Conservation (phyloP, 2,113 vertebrate species). For the Leptocoma aspasia region DNA sequence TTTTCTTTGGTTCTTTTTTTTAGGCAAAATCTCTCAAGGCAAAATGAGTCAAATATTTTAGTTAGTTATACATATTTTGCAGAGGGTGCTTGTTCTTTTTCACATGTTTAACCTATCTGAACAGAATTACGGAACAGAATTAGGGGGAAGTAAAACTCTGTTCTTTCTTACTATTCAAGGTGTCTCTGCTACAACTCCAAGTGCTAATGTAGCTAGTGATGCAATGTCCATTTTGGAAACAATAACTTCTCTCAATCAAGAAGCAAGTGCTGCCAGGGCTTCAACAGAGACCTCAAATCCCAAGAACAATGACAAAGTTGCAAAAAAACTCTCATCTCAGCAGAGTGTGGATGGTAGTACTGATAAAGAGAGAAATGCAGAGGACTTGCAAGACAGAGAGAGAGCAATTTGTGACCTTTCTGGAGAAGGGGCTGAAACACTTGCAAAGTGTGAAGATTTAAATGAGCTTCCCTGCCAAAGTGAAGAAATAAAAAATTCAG, state of each 20-base stretch:
- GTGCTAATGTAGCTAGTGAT: constrained; percentile 73
- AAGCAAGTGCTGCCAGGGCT: constrained; percentile 81
- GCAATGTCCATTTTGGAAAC: constrained; percentile 93
- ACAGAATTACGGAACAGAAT: accelerated
- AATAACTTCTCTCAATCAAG: constrained; percentile 89
- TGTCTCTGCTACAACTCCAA: constrained; percentile 62
- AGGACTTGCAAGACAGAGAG: constrained; percentile 73
- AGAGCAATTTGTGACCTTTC: constrained; percentile 58
- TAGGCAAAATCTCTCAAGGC: neutral
- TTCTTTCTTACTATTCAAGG: constrained; percentile 59
- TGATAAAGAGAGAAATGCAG: constrained; percentile 70
- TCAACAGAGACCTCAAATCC: constrained; percentile 69
- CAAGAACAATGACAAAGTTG: constrained; percentile 65
- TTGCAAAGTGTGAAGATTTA: constrained; percentile 65
- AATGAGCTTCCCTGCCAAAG: constrained; percentile 60
- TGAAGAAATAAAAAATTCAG: constrained; percentile 70
- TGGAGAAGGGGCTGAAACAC: constrained; percentile 71
- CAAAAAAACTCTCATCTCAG: constrained; percentile 67
- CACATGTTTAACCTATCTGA: neutral
- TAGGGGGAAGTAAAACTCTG: neutral
- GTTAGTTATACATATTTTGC: neutral
- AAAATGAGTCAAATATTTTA: neutral
- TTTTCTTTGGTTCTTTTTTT: neutral
- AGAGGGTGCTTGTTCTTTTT: neutral
- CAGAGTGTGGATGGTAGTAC: constrained; percentile 56